Evolutionary conservation across 2,797 vertebrate genomes (phyloP).

Genomic region (Yasuhikotakia modesta): DNA sequence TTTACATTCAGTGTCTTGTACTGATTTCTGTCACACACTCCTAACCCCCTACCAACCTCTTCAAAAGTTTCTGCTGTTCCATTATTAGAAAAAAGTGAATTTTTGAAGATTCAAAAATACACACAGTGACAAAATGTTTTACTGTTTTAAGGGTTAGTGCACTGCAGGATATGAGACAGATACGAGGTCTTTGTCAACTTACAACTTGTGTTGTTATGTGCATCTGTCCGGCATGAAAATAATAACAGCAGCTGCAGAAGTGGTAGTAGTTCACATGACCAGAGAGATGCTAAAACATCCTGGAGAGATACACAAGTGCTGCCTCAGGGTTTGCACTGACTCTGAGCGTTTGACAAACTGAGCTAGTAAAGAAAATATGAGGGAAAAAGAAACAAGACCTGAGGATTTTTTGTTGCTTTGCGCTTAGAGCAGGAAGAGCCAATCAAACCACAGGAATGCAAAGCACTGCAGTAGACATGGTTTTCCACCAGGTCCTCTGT

Average conservation of each 20-base stretch:
- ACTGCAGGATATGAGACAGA: conserved; percentile 13
- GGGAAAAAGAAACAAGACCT: background rate
- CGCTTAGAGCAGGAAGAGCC: conserved; percentile 67
- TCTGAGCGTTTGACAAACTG: conserved; percentile 35
- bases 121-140: too few species aligned
- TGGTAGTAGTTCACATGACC: background rate
- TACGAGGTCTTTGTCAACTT: conserved; percentile 31
- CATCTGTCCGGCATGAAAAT: conserved; percentile 24
- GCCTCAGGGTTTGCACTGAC: conserved; percentile 3
- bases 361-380: conserved; percentile 47
- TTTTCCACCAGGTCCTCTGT: conserved; percentile 61
- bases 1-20: too few species aligned
- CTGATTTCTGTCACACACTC: too few species aligned
- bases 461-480: conserved; percentile 68
- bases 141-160: too few species aligned
- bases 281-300: conserved; percentile 20
- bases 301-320: background rate
- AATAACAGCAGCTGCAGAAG: background rate
- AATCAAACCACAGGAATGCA: conserved; percentile 70
- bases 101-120: too few species aligned
- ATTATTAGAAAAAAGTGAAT: too few species aligned
- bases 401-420: conserved; percentile 63
- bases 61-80: too few species aligned
- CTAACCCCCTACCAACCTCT: too few species aligned
- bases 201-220: conserved; percentile 17